A percentile compares a stretch with the other conserved stretches of the same genome.
These are phyloP conservation scores for Latrodectus elegans DNA, from an alignment of 2,888 invertebrate species.

Conservation along the genomic window DNA sequence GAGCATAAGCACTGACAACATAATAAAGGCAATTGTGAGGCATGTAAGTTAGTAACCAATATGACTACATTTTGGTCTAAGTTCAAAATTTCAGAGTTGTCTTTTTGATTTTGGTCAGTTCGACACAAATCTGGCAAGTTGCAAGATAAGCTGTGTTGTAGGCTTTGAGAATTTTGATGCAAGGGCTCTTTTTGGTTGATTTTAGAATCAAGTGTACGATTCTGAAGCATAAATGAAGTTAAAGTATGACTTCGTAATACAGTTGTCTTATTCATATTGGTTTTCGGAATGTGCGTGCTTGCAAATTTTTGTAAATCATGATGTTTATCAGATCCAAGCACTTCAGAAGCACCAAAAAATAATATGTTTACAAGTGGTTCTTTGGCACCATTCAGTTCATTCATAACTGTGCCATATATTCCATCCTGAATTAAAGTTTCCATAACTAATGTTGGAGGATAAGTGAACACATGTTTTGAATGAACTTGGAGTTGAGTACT, in stretches of 20 bases:
- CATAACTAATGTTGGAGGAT: slow-evolving; percentile 54
- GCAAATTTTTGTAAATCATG: background rate
- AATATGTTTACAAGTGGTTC: slow-evolving; percentile 80
- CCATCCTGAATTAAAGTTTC: slow-evolving; percentile 61
- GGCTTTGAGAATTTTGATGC: background rate
- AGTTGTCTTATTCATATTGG: background rate
- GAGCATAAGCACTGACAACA: slow-evolving; percentile 77
- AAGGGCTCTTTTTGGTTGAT: slow-evolving; percentile 18
- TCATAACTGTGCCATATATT: slow-evolving; percentile 73
- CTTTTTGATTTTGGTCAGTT: background rate
- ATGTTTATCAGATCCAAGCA: slow-evolving; percentile 70
- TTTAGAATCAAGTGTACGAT: background rate
- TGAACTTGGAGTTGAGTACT: slow-evolving; percentile 78
- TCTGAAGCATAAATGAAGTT: background rate
- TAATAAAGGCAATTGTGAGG: slow-evolving; percentile 80
- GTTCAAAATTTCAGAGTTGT: slow-evolving; percentile 11
- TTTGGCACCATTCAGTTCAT: slow-evolving; percentile 77
- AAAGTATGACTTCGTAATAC: slow-evolving; percentile 32
- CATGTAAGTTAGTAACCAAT: slow-evolving; percentile 79
- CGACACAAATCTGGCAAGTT: slow-evolving; percentile 10
- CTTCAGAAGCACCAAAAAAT: slow-evolving; percentile 79
- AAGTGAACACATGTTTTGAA: slow-evolving; percentile 71
- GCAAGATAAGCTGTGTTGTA: slow-evolving; percentile 2
- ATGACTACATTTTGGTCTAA: slow-evolving; percentile 72
- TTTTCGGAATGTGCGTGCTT: background rate